A percentile compares a stretch with the other conserved stretches of the same genome.
These are phyloP conservation scores for Sorex araneus DNA, from an alignment of 2,113 vertebrate genomes.

Conservation along the genomic window DNA sequence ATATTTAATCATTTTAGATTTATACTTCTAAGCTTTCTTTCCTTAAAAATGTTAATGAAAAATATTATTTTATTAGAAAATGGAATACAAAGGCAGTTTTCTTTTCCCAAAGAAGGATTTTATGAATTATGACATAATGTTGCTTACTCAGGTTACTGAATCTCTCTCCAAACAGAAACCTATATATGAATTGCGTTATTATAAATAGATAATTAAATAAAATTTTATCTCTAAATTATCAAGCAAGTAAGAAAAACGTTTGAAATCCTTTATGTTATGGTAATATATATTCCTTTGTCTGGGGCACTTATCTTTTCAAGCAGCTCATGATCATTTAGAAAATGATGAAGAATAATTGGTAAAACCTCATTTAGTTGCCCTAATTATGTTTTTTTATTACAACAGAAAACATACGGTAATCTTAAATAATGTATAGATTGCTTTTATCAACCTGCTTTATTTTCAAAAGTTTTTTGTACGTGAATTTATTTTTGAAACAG, in stretches of 20 bases:
- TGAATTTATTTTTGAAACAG: constrained; percentile 38
- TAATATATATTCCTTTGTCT: background rate
- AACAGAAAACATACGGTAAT: constrained; percentile 7
- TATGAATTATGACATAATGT: background rate
- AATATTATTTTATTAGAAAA: background rate
- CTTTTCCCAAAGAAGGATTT: background rate
- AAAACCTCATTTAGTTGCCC: background rate
- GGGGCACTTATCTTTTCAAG: background rate
- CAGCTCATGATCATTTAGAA: background rate
- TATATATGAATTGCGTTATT: constrained; percentile 7
- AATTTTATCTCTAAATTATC: constrained; percentile 49
- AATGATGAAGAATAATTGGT: background rate
- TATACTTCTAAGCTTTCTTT: background rate
- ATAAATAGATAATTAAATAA: background rate
- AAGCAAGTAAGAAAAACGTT: background rate
- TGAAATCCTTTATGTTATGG: background rate
- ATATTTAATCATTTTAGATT: constrained; percentile 10
- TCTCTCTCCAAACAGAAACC: background rate
- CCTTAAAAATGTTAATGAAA: constrained; percentile 29
- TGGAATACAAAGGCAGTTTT: background rate
- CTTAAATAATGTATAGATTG: background rate
- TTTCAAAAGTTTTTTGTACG: background rate
- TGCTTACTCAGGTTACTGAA: background rate
- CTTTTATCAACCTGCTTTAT: too few relatives aligned
- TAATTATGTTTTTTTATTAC: constrained; percentile 11